Evolutionary conservation across 2,888 invertebrate genomes (phyloP).

Genomic region (Chymomyza amoena): DNA sequence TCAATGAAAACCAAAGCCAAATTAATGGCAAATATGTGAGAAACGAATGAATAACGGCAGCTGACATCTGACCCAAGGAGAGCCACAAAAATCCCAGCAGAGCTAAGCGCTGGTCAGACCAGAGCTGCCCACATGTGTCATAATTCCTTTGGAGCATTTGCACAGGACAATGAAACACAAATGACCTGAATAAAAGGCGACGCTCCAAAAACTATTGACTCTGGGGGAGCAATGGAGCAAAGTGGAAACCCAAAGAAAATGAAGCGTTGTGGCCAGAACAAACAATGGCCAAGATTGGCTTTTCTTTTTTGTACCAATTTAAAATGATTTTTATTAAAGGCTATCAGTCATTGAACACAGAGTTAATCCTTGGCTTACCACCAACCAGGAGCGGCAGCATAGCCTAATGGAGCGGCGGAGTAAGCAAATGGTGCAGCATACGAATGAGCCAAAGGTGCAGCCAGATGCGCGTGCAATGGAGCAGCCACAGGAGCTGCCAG

Average conservation of each 20-base stretch:
- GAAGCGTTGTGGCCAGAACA: slow-evolving; percentile 17
- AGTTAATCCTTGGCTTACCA: slow-evolving; percentile 51
- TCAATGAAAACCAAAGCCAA: slow-evolving; percentile 38
- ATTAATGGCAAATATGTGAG: slow-evolving; percentile 56
- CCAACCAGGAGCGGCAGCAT: slow-evolving; percentile 43
- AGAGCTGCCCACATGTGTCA: slow-evolving; percentile 18
- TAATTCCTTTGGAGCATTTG: slow-evolving; percentile 37
- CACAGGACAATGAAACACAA: slow-evolving; percentile 56
- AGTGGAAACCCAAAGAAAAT: not conserved
- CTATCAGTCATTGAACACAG: slow-evolving; percentile 56
- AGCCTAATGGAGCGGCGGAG: slow-evolving; percentile 2
- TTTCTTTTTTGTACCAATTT: slow-evolving; percentile 32
- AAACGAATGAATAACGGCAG: slow-evolving; percentile 44
- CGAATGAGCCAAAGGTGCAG: slow-evolving; percentile 11
- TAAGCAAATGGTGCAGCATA: slow-evolving; percentile 35
- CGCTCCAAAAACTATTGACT: slow-evolving; percentile 46
- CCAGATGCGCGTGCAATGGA: not conserved
- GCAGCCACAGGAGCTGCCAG: slow-evolving; percentile 32
- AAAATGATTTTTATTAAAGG: slow-evolving; percentile 60
- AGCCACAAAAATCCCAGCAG: not conserved
- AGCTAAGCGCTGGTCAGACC: not conserved
- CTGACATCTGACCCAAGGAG: slow-evolving; percentile 22
- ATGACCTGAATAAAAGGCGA: slow-evolving; percentile 52
- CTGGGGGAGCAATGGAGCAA: not conserved
- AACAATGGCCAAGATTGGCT: slow-evolving; percentile 27